Conservation (phyloP, 1,140 invertebrate genomes). For the Steinernema khuongi region DNA sequence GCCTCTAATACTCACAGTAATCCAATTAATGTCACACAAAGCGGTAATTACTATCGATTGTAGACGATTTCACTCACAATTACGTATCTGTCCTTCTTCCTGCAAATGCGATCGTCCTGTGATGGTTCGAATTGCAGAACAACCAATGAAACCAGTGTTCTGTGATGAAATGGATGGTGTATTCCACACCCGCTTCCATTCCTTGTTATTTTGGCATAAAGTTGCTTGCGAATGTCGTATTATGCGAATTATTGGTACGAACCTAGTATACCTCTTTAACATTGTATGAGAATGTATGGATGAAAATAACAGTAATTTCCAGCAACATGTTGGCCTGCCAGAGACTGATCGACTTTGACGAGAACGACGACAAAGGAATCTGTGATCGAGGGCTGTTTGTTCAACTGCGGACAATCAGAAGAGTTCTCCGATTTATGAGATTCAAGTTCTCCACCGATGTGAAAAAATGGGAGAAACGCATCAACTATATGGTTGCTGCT, state of each 20-base stretch:
- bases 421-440: not conserved
- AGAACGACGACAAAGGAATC: not conserved
- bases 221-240: no score
- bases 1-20: conserved; percentile 39
- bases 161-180: not conserved
- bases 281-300: no score
- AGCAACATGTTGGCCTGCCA: not conserved
- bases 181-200: not conserved
- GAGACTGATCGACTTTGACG: not conserved
- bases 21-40: not conserved
- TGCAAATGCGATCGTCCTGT: not conserved
- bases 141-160: not conserved
- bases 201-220: no score
- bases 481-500: not conserved
- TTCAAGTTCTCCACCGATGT: not conserved
- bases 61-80: not conserved
- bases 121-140: not conserved
- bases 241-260: no score
- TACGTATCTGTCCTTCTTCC: not conserved
- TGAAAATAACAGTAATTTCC: not conserved
- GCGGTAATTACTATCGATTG: not conserved
- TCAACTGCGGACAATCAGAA: not conserved
- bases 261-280: no score
- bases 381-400: not conserved
- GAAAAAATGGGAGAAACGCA: not conserved